A percentile compares a stretch with the other conserved stretches of the same genome.
These are phyloP conservation scores for Coracias cyanogaster DNA, from an alignment of 2,797 vertebrate genomes.

Conservation along the genomic window DNA sequence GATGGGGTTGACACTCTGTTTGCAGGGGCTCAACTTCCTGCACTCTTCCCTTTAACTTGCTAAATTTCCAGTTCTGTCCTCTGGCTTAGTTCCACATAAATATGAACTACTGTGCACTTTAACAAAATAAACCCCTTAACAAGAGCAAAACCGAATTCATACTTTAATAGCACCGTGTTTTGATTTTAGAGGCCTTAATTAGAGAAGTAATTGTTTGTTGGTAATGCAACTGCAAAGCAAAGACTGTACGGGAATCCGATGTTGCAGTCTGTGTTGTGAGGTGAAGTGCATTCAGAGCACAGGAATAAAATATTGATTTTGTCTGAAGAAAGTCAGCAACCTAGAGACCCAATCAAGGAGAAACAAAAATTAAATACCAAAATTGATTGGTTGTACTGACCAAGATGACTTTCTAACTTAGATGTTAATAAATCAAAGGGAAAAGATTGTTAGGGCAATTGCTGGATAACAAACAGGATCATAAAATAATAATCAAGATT, in stretches of 20 bases:
- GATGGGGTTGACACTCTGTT: background rate
- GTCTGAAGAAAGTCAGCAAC: slow-evolving; percentile 81
- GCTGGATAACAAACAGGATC: slow-evolving; percentile 47
- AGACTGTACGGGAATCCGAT: background rate
- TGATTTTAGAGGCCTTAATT: background rate
- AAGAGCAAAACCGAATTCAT: background rate
- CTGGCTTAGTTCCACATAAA: background rate
- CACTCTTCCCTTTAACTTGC: background rate
- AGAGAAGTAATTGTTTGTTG: background rate
- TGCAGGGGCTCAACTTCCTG: slow-evolving; percentile 15
- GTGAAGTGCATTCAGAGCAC: slow-evolving; percentile 73
- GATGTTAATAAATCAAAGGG: slow-evolving; percentile 90
- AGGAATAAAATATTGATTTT: slow-evolving; percentile 85
- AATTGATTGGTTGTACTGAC: slow-evolving; percentile 89
- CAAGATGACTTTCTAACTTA: slow-evolving; percentile 84
- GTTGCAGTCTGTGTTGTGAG: slow-evolving; percentile 17
- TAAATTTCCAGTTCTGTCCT: background rate
- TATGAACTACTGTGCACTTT: background rate
- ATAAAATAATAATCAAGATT: slow-evolving; percentile 72
- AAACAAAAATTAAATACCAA: slow-evolving; percentile 91
- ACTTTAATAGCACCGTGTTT: background rate
- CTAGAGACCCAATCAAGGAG: slow-evolving; percentile 85
- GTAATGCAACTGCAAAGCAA: background rate
- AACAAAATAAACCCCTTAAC: background rate
- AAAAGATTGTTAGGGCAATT: slow-evolving; percentile 72